Evolutionary conservation across 2,888 invertebrate genomes (phyloP).

Genomic region (Lissonota sp.): DNA sequence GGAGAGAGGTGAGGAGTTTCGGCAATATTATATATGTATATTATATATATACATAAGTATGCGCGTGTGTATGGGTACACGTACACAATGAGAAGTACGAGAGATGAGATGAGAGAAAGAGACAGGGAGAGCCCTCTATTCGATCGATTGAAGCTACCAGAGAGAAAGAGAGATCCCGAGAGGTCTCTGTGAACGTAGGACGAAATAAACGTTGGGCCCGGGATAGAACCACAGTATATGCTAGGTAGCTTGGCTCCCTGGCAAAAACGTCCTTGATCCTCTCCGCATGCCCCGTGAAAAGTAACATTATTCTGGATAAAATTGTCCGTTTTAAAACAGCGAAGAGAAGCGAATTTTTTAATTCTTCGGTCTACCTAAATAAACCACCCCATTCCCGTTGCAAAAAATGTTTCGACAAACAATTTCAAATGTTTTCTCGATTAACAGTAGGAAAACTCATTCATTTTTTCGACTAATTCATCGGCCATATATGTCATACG

Average conservation of each 20-base stretch:
- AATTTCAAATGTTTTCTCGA: too few species aligned
- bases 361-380: too few species aligned
- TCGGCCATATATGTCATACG: too few species aligned
- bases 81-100: slow-evolving; percentile 30
- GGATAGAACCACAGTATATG: slow-evolving; percentile 12
- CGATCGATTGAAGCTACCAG: slow-evolving; percentile 58
- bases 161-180: slow-evolving; percentile 37
- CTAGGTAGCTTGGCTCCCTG: not conserved
- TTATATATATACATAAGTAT: slow-evolving; percentile 15
- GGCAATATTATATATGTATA: slow-evolving; percentile 10
- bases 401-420: too few species aligned
- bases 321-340: too few species aligned
- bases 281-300: too few species aligned
- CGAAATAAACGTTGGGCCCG: slow-evolving; percentile 49
- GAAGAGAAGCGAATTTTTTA: too few species aligned
- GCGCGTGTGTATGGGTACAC: not conserved
- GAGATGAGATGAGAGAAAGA: slow-evolving; percentile 51
- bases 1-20: slow-evolving; percentile 51
- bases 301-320: too few species aligned
- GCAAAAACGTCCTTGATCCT: too few species aligned
- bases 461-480: too few species aligned
- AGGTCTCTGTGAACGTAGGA: slow-evolving; percentile 38
- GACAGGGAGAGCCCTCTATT: slow-evolving; percentile 50
- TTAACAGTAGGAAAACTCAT: too few species aligned
- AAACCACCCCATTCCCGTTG: too few species aligned